Evolutionary conservation across 2,888 invertebrate genomes (phyloP), one percentile per base, ranked within the genome.

Genomic region (Trichacis sp.): DNA sequence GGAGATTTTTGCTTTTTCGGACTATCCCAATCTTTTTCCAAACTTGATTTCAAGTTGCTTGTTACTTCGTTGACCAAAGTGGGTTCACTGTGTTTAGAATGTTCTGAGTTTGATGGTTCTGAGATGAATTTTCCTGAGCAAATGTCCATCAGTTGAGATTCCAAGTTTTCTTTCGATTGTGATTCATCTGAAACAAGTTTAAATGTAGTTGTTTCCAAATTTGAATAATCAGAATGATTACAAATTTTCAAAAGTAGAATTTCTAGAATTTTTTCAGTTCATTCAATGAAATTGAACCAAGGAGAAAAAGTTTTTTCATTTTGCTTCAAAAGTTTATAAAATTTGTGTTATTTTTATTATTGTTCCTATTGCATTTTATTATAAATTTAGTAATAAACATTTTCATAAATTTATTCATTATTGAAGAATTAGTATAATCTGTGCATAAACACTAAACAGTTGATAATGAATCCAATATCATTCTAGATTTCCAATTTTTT

Each of bases 71-170:
- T 71, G 0, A 51, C 70, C 88, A 87, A 87, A 87, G 47, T 87
- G 79, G 49, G 62, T 18, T 42, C 53, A 46, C 20, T 42, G 36
- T 82, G 76, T 71, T 81, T 83, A 1, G 85, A 17, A 1, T 15
- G 49, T 29, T 24, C 5, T 47, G 8, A 3, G 14, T 24, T 46
- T 8, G 20, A 15, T 2, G 36, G 43, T 43, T 51, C 87, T 68
- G 77, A 85, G 58, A 76, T 84, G 80, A 88, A 91, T 70, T 77
- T 86, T 2, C 91, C 91, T 0, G 88, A 87, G 71, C 88, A 88
- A 8, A 88, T 71, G 1, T 84, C 85, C 52, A 86, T 54, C 15
- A 84, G 52, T 43, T 84, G 82, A 0, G 77, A 72, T 4, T 78
- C 79, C 1, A 76, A 68, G 5, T 74, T 60, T 40, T 69, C 58